Evolutionary conservation across 2,888 invertebrate genomes (phyloP), one percentile per base, ranked within the genome.

Genomic region (Himalopsyche anomala): DNA sequence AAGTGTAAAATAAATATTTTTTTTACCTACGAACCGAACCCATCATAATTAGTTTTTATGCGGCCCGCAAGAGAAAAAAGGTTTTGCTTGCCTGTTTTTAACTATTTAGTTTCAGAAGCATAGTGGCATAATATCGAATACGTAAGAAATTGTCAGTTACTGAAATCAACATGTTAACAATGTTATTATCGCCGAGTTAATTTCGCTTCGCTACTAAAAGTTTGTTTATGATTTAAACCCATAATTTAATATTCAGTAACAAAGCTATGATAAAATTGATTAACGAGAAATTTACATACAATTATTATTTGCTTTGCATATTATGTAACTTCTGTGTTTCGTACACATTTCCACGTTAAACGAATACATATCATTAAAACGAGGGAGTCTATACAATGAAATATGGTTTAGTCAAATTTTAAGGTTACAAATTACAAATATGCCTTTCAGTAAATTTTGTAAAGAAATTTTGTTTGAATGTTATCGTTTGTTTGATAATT

Each of bases 251-350:
- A 56, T 62, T 62, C 28, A 28, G 62, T 19, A 62, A 62, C 62
- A 62, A 62, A 62, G 62, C 62, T 62, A 19, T 62, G 62, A 62
- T n/a, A 62, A 62, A 62, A 62, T 62, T 62, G 62, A 62, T 62
- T 62, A 62, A 62, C 62, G 28, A n/a, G 28, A 62, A 28, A 62
- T 62, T 62, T 62, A 62, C 62, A 62, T 62, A 19, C 9, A 62
- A 62, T 62, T 62, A 62, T 62, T 62, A 62, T 62, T 62, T 62
- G 62, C 62, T 62, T 28, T 19, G 62, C 28, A 28, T 62, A 62
- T 62, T 62, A 11, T 62, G 28, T 51, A 51, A 51, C 51, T 62
- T 62, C 28, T 62, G 62, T 62, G 9, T 62, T 62, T 4, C 62
- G 62, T 11, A 62, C 15, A 62, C 62, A 5, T 11, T 19, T 19